A percentile compares a stretch with the other conserved stretches of the same genome.
Evolutionary conservation across 2,113 vertebrate genomes (phyloP).

Genomic region (Vidua macroura): DNA sequence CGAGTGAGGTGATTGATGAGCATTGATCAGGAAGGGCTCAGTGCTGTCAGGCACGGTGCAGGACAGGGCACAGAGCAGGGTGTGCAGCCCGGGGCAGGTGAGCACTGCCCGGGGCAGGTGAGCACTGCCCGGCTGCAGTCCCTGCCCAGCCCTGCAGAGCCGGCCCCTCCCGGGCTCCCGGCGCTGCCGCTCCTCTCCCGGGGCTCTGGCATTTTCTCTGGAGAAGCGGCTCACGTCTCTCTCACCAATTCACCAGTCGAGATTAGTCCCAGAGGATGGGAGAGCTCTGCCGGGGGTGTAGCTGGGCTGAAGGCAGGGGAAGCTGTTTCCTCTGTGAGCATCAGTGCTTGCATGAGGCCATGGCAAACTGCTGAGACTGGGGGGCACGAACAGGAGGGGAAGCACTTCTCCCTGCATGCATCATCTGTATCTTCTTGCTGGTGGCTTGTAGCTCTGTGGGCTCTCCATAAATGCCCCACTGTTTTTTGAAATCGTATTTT

Average conservation of each 20-base stretch:
- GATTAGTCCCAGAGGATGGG: neutral
- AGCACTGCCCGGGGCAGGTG: neutral
- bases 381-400: neutral
- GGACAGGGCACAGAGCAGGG: neutral
- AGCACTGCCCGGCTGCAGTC: neutral
- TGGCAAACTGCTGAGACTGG: neutral
- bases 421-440: neutral
- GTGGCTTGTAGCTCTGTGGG: neutral
- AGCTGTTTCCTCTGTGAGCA: accelerated
- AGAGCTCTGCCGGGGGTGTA: neutral
- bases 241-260: accelerated
- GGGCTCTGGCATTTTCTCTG: neutral
- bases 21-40: neutral
- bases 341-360: accelerated
- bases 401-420: accelerated
- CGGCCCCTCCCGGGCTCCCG: accelerated
- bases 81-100: neutral
- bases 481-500: neutral
- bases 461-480: neutral
- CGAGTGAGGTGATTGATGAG: neutral
- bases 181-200: accelerated
- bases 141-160: accelerated
- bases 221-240: accelerated
- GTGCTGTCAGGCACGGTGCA: neutral
- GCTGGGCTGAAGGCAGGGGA: neutral